Conservation (phyloP, 2,113 vertebrate genomes). For the Polypterus senegalus region DNA sequence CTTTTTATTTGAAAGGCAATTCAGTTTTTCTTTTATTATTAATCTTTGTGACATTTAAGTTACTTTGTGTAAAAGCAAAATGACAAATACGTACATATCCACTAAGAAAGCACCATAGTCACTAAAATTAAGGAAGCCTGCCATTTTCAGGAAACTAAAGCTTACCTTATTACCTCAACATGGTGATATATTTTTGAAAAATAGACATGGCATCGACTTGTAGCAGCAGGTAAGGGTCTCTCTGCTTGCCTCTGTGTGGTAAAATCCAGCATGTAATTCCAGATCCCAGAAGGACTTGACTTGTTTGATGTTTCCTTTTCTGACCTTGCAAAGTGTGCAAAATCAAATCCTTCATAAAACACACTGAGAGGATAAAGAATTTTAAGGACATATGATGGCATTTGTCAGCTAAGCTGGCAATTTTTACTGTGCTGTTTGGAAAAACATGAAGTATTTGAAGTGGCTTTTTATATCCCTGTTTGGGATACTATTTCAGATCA, state of each 20-base stretch:
- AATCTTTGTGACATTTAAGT: too few relatives aligned
- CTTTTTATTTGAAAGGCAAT: slow-evolving; percentile 33
- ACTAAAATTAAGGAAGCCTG: slow-evolving; percentile 35
- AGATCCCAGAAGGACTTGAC: slow-evolving; percentile 33
- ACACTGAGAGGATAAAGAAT: slow-evolving; percentile 22
- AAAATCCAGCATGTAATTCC: slow-evolving; percentile 28
- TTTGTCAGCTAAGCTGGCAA: slow-evolving; percentile 37
- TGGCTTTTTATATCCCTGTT: slow-evolving; percentile 1
- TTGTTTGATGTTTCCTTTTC: slow-evolving; percentile 45
- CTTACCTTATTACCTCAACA: slow-evolving; percentile 24
- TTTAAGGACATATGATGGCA: slow-evolving; percentile 26
- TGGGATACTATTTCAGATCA: not conserved
- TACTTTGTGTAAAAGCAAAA: too few relatives aligned
- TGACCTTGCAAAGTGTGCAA: slow-evolving; percentile 40
- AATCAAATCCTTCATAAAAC: slow-evolving; percentile 40
- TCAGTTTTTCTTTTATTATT: slow-evolving; percentile 1
- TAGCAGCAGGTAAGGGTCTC: slow-evolving; percentile 33
- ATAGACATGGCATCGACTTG: slow-evolving; percentile 31
- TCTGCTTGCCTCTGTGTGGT: slow-evolving; percentile 21
- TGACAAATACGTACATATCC: too few relatives aligned
- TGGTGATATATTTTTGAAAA: slow-evolving; percentile 26
- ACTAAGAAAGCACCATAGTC: too few relatives aligned
- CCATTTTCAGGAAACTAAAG: slow-evolving; percentile 27
- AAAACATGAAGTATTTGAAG: slow-evolving; percentile 23
- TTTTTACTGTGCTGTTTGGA: slow-evolving; percentile 30